Evolutionary conservation across 1,140 invertebrate genomes (phyloP).

Genomic region (Heliconius melpomene): DNA sequence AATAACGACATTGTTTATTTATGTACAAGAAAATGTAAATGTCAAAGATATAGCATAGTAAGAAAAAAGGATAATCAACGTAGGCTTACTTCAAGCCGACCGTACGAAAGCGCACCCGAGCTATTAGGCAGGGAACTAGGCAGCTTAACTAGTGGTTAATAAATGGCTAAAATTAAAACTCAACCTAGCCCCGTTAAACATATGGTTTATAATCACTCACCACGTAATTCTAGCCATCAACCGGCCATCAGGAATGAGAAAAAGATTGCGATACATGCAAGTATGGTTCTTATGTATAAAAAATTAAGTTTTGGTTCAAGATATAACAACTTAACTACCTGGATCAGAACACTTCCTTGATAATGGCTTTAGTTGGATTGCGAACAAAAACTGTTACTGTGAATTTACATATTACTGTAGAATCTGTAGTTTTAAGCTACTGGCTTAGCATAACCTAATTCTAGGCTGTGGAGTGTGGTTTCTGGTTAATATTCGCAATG

Average conservation of each 20-base stretch:
- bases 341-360: background rate
- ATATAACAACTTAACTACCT: background rate
- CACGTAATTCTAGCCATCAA: conserved; percentile 4
- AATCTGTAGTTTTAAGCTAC: conserved; percentile 20
- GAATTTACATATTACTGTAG: conserved; percentile 18
- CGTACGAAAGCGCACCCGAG: conserved; percentile 6
- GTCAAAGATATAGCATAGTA: background rate
- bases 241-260: background rate
- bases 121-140: conserved; percentile 2
- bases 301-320: background rate
- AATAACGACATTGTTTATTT: background rate
- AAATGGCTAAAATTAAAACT: background rate
- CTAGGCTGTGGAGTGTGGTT: conserved; percentile 39
- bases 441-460: conserved; percentile 41
- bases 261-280: background rate
- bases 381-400: conserved; percentile 14
- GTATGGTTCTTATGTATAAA: background rate
- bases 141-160: conserved; percentile 8
- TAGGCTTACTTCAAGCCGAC: conserved; percentile 6
- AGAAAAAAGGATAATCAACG: background rate
- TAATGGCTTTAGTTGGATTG: conserved; percentile 10
- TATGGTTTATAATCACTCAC: background rate
- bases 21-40: background rate
- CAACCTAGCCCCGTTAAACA: background rate
- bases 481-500: conserved; percentile 71